These are phyloP conservation scores for Acromyrmex echinatior DNA, from an alignment of 1,140 invertebrate species.

Conservation along the genomic window DNA sequence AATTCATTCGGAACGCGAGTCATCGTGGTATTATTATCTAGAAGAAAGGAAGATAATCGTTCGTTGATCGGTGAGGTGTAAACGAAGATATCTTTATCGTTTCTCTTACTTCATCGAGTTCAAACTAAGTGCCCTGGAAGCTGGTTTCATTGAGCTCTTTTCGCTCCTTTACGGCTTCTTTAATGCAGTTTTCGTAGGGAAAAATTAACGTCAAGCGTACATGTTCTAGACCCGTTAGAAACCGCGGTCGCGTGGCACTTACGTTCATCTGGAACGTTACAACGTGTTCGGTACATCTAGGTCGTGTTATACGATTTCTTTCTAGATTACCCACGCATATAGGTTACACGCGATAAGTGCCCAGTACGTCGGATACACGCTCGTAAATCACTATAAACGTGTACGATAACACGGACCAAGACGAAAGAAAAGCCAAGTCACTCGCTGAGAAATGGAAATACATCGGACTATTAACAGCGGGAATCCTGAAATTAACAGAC, in stretches of 20 bases:
- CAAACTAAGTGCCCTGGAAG: conserved; percentile 35
- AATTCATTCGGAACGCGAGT: not conserved
- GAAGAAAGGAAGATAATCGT: conserved; percentile 11
- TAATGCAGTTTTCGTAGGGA: conserved; percentile 63
- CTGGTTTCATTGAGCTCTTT: conserved; percentile 37
- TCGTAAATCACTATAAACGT: conserved; percentile 67
- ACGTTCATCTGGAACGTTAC: conserved; percentile 53
- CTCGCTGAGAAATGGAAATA: conserved; percentile 42
- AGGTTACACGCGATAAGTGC: conserved; percentile 53
- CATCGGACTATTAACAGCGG: conserved; percentile 3
- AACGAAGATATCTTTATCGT: conserved; percentile 41
- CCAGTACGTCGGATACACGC: conserved; percentile 38
- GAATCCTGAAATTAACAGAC: conserved; percentile 1
- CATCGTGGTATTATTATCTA: conserved; percentile 10
- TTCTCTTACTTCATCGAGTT: conserved; percentile 34
- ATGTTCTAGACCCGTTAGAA: conserved; percentile 60
- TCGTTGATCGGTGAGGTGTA: conserved; percentile 1
- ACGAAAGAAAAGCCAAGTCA: conserved; percentile 33
- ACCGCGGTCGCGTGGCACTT: conserved; percentile 29
- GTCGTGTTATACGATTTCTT: conserved; percentile 52
- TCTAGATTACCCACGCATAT: conserved; percentile 62
- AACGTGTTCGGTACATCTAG: conserved; percentile 35
- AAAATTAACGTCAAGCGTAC: conserved; percentile 70
- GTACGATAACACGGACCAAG: conserved; percentile 38
- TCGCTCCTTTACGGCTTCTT: not conserved